These are phyloP conservation scores for Chionoecetes opilio DNA, from an alignment of 1,140 invertebrate species.

Conservation along the genomic window DNA sequence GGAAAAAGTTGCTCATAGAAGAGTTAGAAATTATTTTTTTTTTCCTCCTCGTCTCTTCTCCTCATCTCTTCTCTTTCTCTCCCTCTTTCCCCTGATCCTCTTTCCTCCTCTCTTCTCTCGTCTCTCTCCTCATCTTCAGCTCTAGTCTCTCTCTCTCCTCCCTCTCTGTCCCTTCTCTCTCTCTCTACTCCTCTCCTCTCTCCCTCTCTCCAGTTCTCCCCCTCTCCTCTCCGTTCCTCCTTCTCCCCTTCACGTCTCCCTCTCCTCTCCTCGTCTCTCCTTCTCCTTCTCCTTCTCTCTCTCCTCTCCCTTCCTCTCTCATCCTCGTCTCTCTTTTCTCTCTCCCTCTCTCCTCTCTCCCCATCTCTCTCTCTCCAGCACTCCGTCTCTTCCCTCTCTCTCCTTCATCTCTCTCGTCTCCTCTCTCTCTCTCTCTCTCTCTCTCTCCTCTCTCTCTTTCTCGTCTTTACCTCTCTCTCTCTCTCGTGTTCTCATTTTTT, in stretches of 20 bases:
- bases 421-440: conserved; percentile 40
- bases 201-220: not conserved
- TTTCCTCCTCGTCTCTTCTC: not conserved
- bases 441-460: conserved; percentile 22
- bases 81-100: not conserved
- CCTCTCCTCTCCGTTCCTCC: not conserved
- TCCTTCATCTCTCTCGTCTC: not conserved
- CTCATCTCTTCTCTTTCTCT: not conserved
- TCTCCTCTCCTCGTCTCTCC: not conserved
- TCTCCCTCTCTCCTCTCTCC: not conserved
- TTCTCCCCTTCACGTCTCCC: not conserved
- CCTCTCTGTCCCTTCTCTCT: not conserved
- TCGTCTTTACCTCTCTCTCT: conserved; percentile 25
- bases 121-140: no score
- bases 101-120: not conserved
- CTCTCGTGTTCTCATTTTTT: not conserved
- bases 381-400: conserved; percentile 22
- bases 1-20: not conserved
- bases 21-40: not conserved
- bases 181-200: not conserved
- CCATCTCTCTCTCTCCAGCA: not conserved
- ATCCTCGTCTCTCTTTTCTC: not conserved
- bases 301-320: not conserved
- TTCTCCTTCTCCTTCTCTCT: not conserved
- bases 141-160: not conserved